phyloP scores from a whole-genome alignment of 2,113 vertebrate species.

The Cariama cristata region DNA sequence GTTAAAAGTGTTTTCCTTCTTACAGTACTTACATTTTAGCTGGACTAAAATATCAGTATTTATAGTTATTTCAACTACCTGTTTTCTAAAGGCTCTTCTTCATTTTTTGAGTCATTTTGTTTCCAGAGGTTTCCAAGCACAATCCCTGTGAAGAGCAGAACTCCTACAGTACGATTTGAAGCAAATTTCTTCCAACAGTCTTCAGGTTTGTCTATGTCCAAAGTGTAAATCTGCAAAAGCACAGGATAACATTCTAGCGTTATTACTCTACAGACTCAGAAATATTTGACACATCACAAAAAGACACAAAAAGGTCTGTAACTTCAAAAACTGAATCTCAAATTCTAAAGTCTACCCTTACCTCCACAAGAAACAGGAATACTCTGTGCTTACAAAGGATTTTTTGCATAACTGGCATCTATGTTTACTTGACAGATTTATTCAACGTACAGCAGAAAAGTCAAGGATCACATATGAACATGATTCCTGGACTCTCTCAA shows the following conservation, averaged over 20 bases:
- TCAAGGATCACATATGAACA: neutral
- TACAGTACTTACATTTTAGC: neutral
- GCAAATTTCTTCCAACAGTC: slow-evolving; percentile 96
- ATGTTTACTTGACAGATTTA: neutral
- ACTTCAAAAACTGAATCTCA: neutral
- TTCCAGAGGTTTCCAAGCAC: slow-evolving; percentile 90
- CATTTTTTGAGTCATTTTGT: slow-evolving; percentile 51
- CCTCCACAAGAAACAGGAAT: neutral
- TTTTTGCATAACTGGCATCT: neutral
- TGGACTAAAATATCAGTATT: neutral
- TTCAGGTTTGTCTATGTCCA: slow-evolving; percentile 89
- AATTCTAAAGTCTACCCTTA: neutral
- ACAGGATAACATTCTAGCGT: neutral
- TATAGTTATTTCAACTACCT: neutral
- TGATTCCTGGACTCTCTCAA: neutral
- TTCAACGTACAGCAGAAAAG: neutral
- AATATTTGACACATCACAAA: neutral
- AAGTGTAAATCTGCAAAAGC: slow-evolving; percentile 83
- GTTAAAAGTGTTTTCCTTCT: neutral
- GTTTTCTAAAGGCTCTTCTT: neutral
- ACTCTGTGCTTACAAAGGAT: neutral
- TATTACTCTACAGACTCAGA: neutral
- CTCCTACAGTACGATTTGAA: slow-evolving; percentile 89
- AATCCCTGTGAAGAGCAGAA: slow-evolving; percentile 89
- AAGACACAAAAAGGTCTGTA: neutral